Conservation (phyloP, 2,797 vertebrate genomes). For the Pteropus rufus region DNA sequence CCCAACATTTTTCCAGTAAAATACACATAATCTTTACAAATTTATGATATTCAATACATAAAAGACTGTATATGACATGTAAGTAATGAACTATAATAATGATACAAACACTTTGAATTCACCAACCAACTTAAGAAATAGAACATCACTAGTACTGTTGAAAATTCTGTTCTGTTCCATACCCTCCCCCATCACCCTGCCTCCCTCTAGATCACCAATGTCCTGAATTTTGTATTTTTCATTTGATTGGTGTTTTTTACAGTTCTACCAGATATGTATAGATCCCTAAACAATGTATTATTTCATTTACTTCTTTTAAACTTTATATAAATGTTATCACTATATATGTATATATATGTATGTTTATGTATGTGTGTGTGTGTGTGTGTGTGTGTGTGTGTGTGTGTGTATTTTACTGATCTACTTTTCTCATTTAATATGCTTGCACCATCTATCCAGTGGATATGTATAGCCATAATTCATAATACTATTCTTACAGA, state of each 20-base stretch:
- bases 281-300: not conserved
- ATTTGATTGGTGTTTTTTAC: not conserved
- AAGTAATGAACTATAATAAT: not conserved
- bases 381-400: too few relatives aligned
- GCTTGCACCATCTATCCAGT: not conserved
- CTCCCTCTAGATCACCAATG: not conserved
- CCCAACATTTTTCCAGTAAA: not conserved
- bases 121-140: not conserved
- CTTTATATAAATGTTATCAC: not conserved
- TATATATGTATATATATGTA: not conserved
- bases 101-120: not conserved
- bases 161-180: not conserved
- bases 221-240: not conserved
- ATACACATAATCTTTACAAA: not conserved
- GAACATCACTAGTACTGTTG: not conserved
- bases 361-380: too few relatives aligned
- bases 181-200: accelerated
- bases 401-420: not conserved
- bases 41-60: not conserved
- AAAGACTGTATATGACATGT: not conserved
- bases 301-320: constrained; percentile 36
- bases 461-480: not conserved
- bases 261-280: not conserved
- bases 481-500: not conserved
- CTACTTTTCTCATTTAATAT: not conserved